These are phyloP conservation scores for Aquatica leii DNA, from an alignment of 2,888 invertebrate species.

Conservation along the genomic window DNA sequence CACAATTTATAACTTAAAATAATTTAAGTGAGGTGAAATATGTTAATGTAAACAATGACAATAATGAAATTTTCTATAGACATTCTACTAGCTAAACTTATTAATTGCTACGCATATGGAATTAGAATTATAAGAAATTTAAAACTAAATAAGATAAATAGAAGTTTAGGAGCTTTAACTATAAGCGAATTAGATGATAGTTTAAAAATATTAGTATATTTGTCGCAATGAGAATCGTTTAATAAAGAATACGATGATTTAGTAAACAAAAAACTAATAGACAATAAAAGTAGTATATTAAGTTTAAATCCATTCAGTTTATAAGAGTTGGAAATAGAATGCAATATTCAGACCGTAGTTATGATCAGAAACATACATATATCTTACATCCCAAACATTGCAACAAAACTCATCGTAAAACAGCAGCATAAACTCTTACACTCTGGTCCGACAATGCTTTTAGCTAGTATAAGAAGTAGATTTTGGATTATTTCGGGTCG, in stretches of 20 bases:
- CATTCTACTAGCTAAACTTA: constrained; percentile 8
- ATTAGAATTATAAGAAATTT: constrained; percentile 4
- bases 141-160: not conserved
- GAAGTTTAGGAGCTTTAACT: not conserved
- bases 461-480: constrained; percentile 35
- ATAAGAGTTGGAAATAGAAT: constrained; percentile 40
- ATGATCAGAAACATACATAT: constrained; percentile 32
- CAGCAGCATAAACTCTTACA: constrained; percentile 14
- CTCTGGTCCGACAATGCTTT: constrained; percentile 30
- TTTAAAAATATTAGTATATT: not conserved
- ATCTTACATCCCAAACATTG: constrained; percentile 24
- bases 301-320: constrained; percentile 21
- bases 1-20: not conserved
- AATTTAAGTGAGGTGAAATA: constrained; percentile 7
- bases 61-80: not conserved
- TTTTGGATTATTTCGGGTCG: constrained; percentile 23
- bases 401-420: constrained; percentile 28
- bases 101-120: constrained; percentile 2
- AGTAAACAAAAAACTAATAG: not conserved
- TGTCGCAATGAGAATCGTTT: not conserved
- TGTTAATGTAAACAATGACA: too few relatives aligned
- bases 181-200: not conserved
- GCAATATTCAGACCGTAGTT: constrained; percentile 16
- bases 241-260: not conserved
- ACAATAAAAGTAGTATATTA: constrained; percentile 5